Evolutionary conservation across 2,888 invertebrate species (phyloP), one percentile per base, ranked within the genome.

Genomic region (Apodemia mormo): DNA sequence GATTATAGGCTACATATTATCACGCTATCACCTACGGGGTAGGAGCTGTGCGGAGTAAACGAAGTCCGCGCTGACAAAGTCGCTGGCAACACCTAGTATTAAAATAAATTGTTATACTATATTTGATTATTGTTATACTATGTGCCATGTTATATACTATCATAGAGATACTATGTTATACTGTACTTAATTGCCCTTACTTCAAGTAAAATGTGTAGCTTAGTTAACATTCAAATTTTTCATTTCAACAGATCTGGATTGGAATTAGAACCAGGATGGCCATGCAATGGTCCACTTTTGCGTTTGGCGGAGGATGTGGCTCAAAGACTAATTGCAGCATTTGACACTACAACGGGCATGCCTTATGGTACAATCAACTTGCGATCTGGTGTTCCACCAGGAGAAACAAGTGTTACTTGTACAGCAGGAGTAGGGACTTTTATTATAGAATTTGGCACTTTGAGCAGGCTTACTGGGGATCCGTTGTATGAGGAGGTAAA

Each of bases 401-500:
- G 97, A 9, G 99, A 99, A 90, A 99, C 99, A 0, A 96, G 98
- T 54, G 95, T 99, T 0, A 99, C 99, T 0, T 99, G 99, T 84
- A 99, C 99, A 0, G 99, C 99, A 14, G 99, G 99, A 1, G 98
- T 99, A 58, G 99, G 99, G 0, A 99, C 99, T 2, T 99, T 98
- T 85, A 95, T 99, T 56, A 94, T 99, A 22, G 99, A 99, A 89
- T 99, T 99, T 94, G 99, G 98, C 1, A 96, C 99, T 0, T 92
- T 99, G 8, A 98, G 98, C 78, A 94, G 98, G 72, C 94, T 99
- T 0, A 99, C 99, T 8, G 99, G 99, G 5, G 97, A 98, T 91
- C 97, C 98, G 0, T 92, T 98, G 49, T 99, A 98, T 93, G 99
- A 99, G 94, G 97, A 98, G 93, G 96, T 95, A 69, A 72, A 45